Evolutionary conservation across 1,140 invertebrate genomes (phyloP).

Genomic region (Cherax quadricarinatus): DNA sequence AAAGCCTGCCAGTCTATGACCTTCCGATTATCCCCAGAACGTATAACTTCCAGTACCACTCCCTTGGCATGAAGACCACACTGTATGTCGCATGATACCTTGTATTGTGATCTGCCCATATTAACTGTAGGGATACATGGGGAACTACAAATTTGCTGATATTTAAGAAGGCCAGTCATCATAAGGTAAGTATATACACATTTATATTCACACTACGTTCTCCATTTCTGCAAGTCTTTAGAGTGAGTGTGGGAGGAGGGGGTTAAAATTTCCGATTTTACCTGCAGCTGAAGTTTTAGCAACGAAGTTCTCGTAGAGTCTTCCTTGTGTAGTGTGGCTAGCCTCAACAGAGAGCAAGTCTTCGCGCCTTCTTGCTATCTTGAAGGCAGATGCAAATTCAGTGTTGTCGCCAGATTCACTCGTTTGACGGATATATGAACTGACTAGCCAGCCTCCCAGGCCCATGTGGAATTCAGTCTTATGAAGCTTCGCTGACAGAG

Average conservation of each 20-base stretch:
- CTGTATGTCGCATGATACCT: not conserved
- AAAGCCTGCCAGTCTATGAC: not conserved
- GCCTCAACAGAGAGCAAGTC: constrained; percentile 9
- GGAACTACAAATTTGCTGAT: not conserved
- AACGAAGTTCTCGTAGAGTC: not conserved
- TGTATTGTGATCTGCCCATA: not conserved
- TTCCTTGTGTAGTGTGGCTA: constrained; percentile 6
- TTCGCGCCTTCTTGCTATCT: constrained; percentile 5
- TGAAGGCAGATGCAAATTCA: constrained; percentile 7
- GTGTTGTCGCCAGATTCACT: not conserved
- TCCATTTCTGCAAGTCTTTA: not conserved
- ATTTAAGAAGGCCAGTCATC: not conserved
- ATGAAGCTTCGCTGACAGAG: not conserved
- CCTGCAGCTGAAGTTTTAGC: not conserved
- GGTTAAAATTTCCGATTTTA: not conserved
- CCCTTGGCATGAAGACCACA: not conserved
- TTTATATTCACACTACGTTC: not conserved
- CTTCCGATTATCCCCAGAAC: not conserved
- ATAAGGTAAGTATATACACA: not conserved
- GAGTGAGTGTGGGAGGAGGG: not conserved
- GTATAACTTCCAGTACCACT: too few relatives aligned
- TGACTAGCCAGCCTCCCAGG: not conserved
- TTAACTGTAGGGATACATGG: not conserved
- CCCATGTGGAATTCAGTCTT: not conserved
- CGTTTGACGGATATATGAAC: not conserved